Percentiles rank a stretch among this genome's conserved stretches.
phyloP scores from a whole-genome alignment of 2,113 vertebrate genomes.

The Diadophis punctatus region DNA sequence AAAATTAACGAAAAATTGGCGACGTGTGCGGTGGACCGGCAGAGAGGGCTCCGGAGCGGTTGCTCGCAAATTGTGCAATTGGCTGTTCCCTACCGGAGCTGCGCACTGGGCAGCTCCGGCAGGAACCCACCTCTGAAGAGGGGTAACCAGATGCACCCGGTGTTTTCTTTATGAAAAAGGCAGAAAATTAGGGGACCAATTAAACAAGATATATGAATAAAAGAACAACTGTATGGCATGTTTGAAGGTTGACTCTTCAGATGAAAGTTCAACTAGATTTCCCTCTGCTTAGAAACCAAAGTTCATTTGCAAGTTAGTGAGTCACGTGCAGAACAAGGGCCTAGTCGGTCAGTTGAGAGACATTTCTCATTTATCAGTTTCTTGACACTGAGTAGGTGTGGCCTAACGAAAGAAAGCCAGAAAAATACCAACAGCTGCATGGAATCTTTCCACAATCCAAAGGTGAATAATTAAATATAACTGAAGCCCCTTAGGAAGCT shows the following conservation, averaged over 20 bases:
- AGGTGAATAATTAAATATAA: constrained; percentile 61
- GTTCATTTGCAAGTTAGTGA: constrained; percentile 44
- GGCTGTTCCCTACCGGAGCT: no score
- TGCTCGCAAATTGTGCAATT: no score
- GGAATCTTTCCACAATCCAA: constrained; percentile 62
- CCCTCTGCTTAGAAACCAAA: constrained; percentile 41
- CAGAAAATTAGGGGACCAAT: not conserved
- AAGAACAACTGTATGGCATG: constrained; percentile 27
- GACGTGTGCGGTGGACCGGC: no score
- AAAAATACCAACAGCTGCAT: constrained; percentile 59
- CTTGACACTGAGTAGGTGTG: constrained; percentile 58
- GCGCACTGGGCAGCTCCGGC: no score
- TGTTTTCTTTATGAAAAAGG: not conserved
- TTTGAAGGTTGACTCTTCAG: not conserved
- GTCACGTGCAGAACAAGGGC: constrained; percentile 40
- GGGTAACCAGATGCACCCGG: not conserved
- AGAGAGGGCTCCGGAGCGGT: no score
- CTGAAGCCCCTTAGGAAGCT: constrained; percentile 54
- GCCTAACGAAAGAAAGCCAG: constrained; percentile 51
- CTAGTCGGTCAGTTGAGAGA: constrained; percentile 31
- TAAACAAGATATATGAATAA: constrained; percentile 14
- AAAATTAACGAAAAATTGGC: no score
- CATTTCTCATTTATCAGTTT: constrained; percentile 25
- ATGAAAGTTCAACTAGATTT: constrained; percentile 49
- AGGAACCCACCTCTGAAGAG: no score